Conservation (phyloP, 2,888 invertebrate species). For the Napeogenes inachia region DNA sequence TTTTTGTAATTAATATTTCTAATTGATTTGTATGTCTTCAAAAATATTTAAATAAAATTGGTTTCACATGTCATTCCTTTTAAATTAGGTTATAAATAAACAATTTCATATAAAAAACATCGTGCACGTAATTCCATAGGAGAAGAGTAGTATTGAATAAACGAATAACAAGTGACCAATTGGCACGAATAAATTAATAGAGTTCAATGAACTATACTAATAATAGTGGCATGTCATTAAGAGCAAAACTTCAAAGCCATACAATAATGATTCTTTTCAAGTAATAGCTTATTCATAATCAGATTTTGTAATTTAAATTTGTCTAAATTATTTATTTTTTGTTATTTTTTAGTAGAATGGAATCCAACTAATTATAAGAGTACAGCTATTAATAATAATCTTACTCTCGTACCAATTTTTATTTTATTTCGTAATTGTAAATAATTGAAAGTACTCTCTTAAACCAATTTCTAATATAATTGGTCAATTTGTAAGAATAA, state of each 20-base stretch:
- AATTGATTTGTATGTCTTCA: too few relatives aligned
- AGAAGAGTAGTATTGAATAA: not conserved
- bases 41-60: too few relatives aligned
- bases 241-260: not conserved
- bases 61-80: too few relatives aligned
- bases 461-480: conserved; percentile 1
- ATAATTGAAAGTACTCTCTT: not conserved
- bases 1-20: too few relatives aligned
- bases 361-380: too few relatives aligned
- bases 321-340: too few relatives aligned
- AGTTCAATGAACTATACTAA: conserved; percentile 15
- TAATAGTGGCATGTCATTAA: conserved; percentile 9
- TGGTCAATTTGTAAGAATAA: conserved; percentile 1
- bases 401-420: too few relatives aligned
- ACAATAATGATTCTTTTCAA: not conserved
- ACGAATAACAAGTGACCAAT: conserved; percentile 7
- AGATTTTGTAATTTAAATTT: not conserved
- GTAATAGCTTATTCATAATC: not conserved
- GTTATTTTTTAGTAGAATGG: too few relatives aligned
- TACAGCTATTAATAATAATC: too few relatives aligned
- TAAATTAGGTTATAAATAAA: too few relatives aligned
- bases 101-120: too few relatives aligned
- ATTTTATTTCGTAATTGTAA: not conserved
- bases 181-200: conserved; percentile 17
- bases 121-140: too few relatives aligned